These are phyloP conservation scores for Tetrao urogallus DNA, from an alignment of 2,113 vertebrate genomes.

Conservation along the genomic window DNA sequence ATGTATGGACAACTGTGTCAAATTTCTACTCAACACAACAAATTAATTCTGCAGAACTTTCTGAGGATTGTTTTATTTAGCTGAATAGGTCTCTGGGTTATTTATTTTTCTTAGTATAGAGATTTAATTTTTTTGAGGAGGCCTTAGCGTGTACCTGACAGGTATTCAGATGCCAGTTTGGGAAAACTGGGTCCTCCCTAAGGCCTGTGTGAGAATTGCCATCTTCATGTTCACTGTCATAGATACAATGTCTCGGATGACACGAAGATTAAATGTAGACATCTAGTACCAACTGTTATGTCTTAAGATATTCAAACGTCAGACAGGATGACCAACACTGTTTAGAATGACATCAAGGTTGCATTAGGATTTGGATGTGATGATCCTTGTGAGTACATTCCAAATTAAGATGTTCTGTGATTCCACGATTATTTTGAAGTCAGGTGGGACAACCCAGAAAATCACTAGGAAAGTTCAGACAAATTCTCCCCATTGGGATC, in stretches of 20 bases:
- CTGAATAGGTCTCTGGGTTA: background rate
- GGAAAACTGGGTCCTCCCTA: background rate
- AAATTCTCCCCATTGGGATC: background rate
- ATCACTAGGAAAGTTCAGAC: background rate
- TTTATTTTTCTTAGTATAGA: background rate
- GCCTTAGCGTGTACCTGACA: background rate
- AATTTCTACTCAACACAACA: background rate
- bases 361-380: background rate
- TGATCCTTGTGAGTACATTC: background rate
- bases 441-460: background rate
- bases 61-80: background rate
- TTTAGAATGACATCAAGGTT: background rate
- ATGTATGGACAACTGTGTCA: background rate
- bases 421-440: background rate
- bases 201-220: background rate
- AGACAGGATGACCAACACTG: background rate
- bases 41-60: background rate
- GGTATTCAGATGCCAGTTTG: background rate
- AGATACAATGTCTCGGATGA: background rate
- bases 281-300: constrained; percentile 40
- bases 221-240: background rate
- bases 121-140: background rate
- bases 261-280: background rate
- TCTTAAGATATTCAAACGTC: constrained; percentile 24
- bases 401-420: background rate